Percentiles rank a stretch among this genome's conserved stretches.
Evolutionary conservation across 2,113 vertebrate species (phyloP).

Genomic region (Anolis sagrei): DNA sequence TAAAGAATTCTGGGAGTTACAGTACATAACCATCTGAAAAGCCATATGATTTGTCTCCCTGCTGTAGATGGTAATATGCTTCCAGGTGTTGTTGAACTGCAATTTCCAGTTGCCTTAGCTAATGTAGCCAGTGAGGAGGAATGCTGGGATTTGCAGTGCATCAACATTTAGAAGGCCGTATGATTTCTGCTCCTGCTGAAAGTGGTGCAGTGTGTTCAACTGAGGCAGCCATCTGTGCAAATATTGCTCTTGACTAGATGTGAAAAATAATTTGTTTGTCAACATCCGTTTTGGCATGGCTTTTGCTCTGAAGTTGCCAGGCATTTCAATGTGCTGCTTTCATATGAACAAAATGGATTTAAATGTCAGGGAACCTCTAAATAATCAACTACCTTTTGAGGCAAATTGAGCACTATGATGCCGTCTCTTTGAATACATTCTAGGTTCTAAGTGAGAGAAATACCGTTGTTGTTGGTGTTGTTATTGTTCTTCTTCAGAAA

Average conservation of each 20-base stretch:
- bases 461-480: background rate
- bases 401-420: background rate
- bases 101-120: no score
- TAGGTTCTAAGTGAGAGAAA: background rate
- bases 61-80: background rate
- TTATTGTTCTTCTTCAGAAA: no score
- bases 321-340: background rate
- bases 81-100: no score
- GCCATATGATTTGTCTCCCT: no score
- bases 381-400: background rate
- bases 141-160: no score
- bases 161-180: no score
- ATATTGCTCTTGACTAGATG: background rate
- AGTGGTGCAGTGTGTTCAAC: background rate
- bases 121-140: no score
- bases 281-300: background rate
- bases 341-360: background rate
- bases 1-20: no score
- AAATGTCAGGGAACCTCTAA: background rate
- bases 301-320: background rate
- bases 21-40: no score
- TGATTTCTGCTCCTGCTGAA: no score
- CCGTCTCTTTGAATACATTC: background rate
- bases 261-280: background rate
- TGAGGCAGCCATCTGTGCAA: background rate